Evolutionary conservation across 2,797 vertebrate genomes (phyloP).

Genomic region (Enteromius viviparus): DNA sequence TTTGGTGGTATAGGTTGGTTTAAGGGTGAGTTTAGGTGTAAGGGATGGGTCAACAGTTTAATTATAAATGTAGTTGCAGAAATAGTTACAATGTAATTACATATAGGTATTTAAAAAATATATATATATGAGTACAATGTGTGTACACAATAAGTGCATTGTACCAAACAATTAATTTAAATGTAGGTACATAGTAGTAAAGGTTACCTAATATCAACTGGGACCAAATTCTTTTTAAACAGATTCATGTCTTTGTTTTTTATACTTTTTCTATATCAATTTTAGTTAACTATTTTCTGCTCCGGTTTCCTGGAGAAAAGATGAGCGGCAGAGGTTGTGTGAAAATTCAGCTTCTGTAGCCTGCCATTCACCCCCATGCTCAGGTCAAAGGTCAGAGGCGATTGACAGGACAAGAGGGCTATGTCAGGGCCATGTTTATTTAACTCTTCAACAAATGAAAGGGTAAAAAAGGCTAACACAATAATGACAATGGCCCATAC

Average conservation of each 20-base stretch:
- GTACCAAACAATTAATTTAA: too few species aligned
- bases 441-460: conserved; percentile 52
- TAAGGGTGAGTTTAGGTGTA: too few species aligned
- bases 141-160: too few species aligned
- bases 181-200: too few species aligned
- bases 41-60: too few species aligned
- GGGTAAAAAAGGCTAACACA: conserved; percentile 20
- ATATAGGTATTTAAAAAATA: too few species aligned
- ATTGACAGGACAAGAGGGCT: conserved; percentile 58
- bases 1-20: too few species aligned
- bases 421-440: conserved; percentile 57
- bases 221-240: not conserved
- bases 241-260: not conserved
- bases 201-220: too few species aligned
- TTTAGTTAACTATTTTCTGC: not conserved
- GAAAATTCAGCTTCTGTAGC: conserved; percentile 34
- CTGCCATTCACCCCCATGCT: conserved; percentile 45
- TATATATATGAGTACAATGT: too few species aligned
- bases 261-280: not conserved
- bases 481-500: conserved; percentile 32
- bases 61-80: too few species aligned
- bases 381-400: conserved; percentile 61
- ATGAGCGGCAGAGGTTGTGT: not conserved
- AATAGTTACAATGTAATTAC: too few species aligned
- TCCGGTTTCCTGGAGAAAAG: not conserved